Conservation (phyloP, 2,797 vertebrate species). For the Pipistrellus kuhlii region DNA sequence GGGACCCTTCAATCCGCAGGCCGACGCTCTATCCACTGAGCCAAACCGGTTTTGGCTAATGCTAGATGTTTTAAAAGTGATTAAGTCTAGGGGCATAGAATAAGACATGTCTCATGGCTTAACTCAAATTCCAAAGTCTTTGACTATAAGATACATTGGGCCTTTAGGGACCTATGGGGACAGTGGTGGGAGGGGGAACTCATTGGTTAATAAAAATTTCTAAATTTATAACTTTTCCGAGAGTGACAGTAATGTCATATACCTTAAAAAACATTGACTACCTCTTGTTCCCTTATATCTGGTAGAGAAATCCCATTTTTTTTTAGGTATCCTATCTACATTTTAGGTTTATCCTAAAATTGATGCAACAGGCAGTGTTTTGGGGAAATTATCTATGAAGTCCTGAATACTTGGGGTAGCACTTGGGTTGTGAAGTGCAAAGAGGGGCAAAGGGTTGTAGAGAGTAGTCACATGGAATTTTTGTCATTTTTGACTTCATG, state of each 20-base stretch:
- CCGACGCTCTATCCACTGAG: too few species aligned
- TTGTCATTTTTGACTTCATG: too few species aligned
- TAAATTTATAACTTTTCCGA: slow-evolving; percentile 35
- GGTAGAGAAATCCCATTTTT: background rate
- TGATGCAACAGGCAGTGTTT: background rate
- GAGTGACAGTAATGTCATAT: background rate
- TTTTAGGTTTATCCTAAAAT: background rate
- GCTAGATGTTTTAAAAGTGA: background rate
- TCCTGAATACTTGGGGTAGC: background rate
- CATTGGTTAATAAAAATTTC: slow-evolving; percentile 32
- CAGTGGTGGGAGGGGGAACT: background rate
- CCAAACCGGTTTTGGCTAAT: too few species aligned
- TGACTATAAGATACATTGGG: background rate
- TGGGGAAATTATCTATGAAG: background rate
- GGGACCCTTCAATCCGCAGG: too few species aligned
- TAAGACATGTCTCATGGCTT: background rate
- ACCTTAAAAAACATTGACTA: background rate
- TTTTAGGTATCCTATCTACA: background rate
- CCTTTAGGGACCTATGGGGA: background rate
- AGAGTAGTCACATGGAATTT: background rate
- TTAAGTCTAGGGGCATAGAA: background rate
- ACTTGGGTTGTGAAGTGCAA: background rate
- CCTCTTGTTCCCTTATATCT: background rate
- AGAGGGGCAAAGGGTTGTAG: background rate
- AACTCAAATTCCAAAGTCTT: background rate